A percentile compares a stretch with the other conserved stretches of the same genome.
phyloP scores from a whole-genome alignment of 1,140 invertebrate genomes.

The Colletes gigas region DNA sequence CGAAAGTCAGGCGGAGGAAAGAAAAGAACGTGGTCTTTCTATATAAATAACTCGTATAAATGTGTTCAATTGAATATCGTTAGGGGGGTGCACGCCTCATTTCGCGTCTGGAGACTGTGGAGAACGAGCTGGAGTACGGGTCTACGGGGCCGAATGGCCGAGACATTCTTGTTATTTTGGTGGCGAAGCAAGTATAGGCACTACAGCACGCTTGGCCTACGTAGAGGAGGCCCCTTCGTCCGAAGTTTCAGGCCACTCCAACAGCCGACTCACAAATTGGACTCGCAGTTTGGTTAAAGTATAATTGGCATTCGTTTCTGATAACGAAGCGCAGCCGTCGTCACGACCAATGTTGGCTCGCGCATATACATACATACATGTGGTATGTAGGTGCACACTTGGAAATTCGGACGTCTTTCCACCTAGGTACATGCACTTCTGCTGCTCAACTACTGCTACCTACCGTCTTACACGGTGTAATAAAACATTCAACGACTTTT shows the following conservation, averaged over 20 bases:
- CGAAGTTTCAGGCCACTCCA: conserved; percentile 76
- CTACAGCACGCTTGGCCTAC: conserved; percentile 73
- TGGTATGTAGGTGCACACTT: conserved; percentile 2
- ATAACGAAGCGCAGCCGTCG: conserved; percentile 68
- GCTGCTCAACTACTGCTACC: no score
- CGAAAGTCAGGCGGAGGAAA: neutral
- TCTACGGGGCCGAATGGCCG: conserved; percentile 45
- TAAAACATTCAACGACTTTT: no score
- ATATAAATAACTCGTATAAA: conserved; percentile 14
- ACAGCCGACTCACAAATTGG: conserved; percentile 76
- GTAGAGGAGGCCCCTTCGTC: conserved; percentile 72
- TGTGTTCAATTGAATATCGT: conserved; percentile 18
- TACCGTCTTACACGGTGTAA: no score
- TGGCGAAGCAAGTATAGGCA: conserved; percentile 72
- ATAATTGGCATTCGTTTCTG: conserved; percentile 78
- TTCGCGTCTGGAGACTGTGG: conserved; percentile 19
- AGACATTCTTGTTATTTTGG: conserved; percentile 77
- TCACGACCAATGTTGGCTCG: neutral
- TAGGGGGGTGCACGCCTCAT: conserved; percentile 35
- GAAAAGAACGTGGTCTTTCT: neutral
- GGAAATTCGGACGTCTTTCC: neutral
- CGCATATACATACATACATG: no score
- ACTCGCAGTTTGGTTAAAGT: conserved; percentile 74
- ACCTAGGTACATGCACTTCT: no score
- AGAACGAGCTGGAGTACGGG: conserved; percentile 48